Evolutionary conservation across 2,113 vertebrate species (phyloP).

Genomic region (Sphaerodactylus townsendi): DNA sequence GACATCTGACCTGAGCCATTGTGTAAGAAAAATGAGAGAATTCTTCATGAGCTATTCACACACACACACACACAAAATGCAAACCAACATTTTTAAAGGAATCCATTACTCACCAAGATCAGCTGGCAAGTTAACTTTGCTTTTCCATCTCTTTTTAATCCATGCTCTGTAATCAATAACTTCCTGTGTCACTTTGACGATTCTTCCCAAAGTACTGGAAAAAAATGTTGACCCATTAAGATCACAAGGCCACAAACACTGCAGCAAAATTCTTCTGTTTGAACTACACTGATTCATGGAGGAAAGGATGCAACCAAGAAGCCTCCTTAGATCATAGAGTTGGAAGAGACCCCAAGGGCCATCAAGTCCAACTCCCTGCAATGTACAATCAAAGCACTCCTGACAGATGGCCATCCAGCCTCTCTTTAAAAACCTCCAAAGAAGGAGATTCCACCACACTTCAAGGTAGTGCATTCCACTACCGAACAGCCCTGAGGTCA

Average conservation of each 20-base stretch:
- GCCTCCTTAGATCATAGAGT: neutral
- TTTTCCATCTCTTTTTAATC: conserved; percentile 91
- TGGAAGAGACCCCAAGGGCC: too few species aligned
- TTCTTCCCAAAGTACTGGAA: conserved; percentile 90
- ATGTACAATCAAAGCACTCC: too few species aligned
- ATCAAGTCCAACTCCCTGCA: too few species aligned
- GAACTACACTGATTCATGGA: neutral
- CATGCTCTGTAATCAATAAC: conserved; percentile 95
- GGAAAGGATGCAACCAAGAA: neutral
- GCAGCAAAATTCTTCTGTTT: neutral
- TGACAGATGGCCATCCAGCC: too few species aligned
- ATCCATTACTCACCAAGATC: conserved; percentile 72
- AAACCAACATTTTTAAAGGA: neutral
- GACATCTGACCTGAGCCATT: neutral
- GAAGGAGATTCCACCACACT: too few species aligned
- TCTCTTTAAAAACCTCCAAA: too few species aligned
- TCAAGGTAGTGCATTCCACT: too few species aligned
- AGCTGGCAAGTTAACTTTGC: conserved; percentile 63
- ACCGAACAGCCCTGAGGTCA: too few species aligned
- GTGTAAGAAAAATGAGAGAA: neutral
- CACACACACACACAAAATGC: too few species aligned
- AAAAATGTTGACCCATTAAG: conserved; percentile 28
- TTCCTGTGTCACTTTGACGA: conserved; percentile 95
- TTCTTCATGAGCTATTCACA: neutral
- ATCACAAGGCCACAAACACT: conserved; percentile 18